phyloP scores from a whole-genome alignment of 2,888 invertebrate species.

The Meliscaeva auricollis region DNA sequence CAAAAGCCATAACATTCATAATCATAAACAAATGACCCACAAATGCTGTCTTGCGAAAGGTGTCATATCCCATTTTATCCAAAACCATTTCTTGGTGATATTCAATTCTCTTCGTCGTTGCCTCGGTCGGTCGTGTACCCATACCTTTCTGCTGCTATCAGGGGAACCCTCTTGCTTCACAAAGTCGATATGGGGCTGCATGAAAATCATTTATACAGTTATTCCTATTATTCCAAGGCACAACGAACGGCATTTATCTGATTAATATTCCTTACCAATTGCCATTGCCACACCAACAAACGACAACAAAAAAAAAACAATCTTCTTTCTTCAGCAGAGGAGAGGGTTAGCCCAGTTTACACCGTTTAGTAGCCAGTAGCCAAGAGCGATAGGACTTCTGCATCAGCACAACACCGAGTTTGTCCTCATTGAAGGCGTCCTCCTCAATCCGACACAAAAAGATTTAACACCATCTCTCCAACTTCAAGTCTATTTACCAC shows the following conservation, averaged over 20 bases:
- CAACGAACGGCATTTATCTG: conserved; percentile 67
- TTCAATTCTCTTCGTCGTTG: conserved; percentile 21
- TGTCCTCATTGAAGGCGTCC: conserved; percentile 41
- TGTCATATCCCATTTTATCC: conserved; percentile 52
- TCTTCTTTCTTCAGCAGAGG: neutral
- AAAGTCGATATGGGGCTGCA: neutral
- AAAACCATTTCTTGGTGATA: conserved; percentile 37
- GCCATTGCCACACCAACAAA: conserved; percentile 48
- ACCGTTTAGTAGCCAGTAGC: conserved; percentile 30
- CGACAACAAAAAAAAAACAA: conserved; percentile 1
- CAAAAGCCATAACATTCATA: conserved; percentile 30
- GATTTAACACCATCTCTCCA: conserved; percentile 64
- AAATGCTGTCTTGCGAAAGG: conserved; percentile 40
- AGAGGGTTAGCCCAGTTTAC: conserved; percentile 57
- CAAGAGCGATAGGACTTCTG: conserved; percentile 9
- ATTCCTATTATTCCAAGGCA: conserved; percentile 45
- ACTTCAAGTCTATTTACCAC: conserved; percentile 1
- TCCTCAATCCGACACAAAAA: conserved; percentile 45
- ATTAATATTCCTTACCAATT: conserved; percentile 67
- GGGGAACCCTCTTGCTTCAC: neutral
- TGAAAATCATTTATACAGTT: conserved; percentile 64
- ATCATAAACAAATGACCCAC: conserved; percentile 54
- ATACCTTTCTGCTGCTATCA: neutral
- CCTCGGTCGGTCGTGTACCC: neutral
- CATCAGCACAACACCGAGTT: neutral